phyloP scores from a whole-genome alignment of 2,113 vertebrate genomes.

The Tupaia chinensis region DNA sequence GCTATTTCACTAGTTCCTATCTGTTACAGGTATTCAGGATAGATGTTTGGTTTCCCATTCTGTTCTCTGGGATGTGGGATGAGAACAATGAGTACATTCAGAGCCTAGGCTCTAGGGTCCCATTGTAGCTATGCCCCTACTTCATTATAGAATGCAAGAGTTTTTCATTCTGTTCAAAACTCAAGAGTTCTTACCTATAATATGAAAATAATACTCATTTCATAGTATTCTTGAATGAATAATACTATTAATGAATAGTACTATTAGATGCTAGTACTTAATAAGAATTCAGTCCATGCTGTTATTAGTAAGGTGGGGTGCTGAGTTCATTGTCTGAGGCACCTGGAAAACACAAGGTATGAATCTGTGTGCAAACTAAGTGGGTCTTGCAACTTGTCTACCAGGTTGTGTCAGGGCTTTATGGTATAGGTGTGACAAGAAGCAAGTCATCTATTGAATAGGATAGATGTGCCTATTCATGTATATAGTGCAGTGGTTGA shows the following conservation, averaged over 20 bases:
- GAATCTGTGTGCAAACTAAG: background rate
- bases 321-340: background rate
- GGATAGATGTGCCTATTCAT: background rate
- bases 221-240: background rate
- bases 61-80: background rate
- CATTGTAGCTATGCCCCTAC: background rate
- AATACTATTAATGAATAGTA: background rate
- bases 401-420: background rate
- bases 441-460: background rate
- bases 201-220: background rate
- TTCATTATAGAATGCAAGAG: background rate
- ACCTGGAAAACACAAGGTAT: background rate
- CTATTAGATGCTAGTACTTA: slow-evolving; percentile 2
- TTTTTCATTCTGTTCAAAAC: background rate
- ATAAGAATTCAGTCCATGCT: background rate
- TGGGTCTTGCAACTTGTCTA: background rate
- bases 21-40: background rate
- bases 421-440: background rate
- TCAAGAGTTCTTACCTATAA: background rate
- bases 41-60: background rate
- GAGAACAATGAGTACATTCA: background rate
- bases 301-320: background rate
- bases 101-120: background rate
- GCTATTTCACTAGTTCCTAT: background rate
- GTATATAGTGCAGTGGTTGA: background rate